These are phyloP conservation scores for Drosophila pseudoananassae DNA, from an alignment of 1,140 invertebrate species.

Conservation along the genomic window DNA sequence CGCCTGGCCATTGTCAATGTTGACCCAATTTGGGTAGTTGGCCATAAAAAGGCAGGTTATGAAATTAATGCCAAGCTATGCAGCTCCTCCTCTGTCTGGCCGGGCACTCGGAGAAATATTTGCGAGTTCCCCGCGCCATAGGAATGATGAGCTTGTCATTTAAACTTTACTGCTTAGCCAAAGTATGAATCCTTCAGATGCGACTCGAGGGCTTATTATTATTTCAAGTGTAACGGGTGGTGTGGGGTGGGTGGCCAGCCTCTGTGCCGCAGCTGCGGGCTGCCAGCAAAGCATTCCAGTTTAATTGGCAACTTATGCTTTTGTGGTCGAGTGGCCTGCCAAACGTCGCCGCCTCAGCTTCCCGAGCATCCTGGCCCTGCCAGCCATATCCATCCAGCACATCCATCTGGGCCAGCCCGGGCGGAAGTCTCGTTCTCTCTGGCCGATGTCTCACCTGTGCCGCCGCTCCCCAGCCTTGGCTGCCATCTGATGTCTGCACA, in stretches of 20 bases:
- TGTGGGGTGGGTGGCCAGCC: neutral
- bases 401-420: conserved; percentile 41
- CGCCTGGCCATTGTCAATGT: conserved; percentile 75
- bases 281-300: conserved; percentile 74
- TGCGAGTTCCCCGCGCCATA: neutral
- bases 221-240: neutral
- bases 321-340: conserved; percentile 68
- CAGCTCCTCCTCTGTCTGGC: conserved; percentile 13
- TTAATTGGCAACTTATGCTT: conserved; percentile 83
- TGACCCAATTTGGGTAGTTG: conserved; percentile 78
- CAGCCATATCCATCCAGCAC: conserved; percentile 38
- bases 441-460: conserved; percentile 44
- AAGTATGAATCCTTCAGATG: neutral
- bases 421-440: conserved; percentile 48
- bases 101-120: neutral
- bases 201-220: neutral
- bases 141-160: neutral
- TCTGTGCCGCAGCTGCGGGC: conserved; percentile 20
- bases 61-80: conserved; percentile 69
- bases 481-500: conserved; percentile 7
- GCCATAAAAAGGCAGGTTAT: conserved; percentile 80
- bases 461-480: neutral
- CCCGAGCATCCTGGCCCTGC: conserved; percentile 19
- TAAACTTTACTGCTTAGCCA: neutral
- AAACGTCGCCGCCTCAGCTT: conserved; percentile 16